Evolutionary conservation across 2,797 vertebrate species (phyloP), one percentile per base, ranked within the genome.

Genomic region (Rhinogobio ventralis): DNA sequence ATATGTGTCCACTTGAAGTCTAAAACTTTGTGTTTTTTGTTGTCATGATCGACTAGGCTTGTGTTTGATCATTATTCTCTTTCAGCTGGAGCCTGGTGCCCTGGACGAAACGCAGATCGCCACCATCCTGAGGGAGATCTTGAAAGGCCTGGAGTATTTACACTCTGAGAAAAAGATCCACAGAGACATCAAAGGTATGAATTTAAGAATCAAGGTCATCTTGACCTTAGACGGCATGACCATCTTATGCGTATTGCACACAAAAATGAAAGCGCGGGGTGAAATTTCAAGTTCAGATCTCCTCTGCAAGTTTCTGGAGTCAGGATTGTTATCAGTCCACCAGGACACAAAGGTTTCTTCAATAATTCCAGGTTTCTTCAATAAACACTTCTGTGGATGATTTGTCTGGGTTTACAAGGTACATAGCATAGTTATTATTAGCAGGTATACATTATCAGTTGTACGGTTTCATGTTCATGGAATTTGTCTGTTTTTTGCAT

Each of bases 101-200:
- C 93, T 99, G 86, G 98, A 99, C 80, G 98, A 99, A 94, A 97
- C 94, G 6, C 98, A 99, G 92, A 99, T 99, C 45, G 98, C 98
- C 84, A 99, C 98, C 3, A 98, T 99, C 92, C 92, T 99, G 88
- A 95, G 98, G 90, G 98, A 99, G 91, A 99, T 99, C 89, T 95
- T 99, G 42, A 99, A 99, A 95, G 98, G 98, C 81, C 95, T 99
- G 0, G 98, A 99, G 93, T 99, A 99, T 88, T 95, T 99, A 85
- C 98, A 99, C 94, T 99, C 97, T 0, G 98, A 99, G 95, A 99
- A 99, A 95, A 99, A 99, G 94, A 99, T 99, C 91, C 98, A 99
- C 91, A 93, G 98, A 93, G 98, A 99, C 87, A 99, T 99, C 92
- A 99, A 99, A 97, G 98, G 98, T 96, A 71, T 15, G 25, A 1